Evolutionary conservation across 2,797 vertebrate species (phyloP).

Genomic region (Hypotaenidia philippensis): DNA sequence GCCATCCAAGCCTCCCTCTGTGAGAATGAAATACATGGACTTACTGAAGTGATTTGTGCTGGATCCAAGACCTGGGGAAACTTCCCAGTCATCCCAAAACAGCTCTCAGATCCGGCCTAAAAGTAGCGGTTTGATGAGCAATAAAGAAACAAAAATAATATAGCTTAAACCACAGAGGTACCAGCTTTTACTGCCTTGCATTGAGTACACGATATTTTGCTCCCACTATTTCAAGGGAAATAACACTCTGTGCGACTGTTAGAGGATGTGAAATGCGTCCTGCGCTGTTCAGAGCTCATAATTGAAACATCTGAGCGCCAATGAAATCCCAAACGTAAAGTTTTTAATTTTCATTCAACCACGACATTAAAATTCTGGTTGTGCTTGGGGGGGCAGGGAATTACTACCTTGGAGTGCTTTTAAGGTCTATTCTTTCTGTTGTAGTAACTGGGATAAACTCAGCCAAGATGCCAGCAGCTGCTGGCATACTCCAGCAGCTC

Average conservation of each 20-base stretch:
- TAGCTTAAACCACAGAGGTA: slow-evolving; percentile 39
- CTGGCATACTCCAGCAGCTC: accelerated
- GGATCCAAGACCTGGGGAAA: background rate
- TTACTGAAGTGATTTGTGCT: background rate
- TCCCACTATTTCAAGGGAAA: slow-evolving; percentile 47
- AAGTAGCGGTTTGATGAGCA: slow-evolving; percentile 12
- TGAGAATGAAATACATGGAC: background rate
- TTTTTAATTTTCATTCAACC: slow-evolving; percentile 63
- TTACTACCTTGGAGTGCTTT: slow-evolving; percentile 5
- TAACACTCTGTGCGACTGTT: background rate
- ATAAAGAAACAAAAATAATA: slow-evolving; percentile 47
- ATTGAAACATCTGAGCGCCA: slow-evolving; percentile 19
- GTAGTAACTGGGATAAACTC: background rate
- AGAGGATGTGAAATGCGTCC: background rate
- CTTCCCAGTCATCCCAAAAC: background rate
- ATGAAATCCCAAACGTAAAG: slow-evolving; percentile 27
- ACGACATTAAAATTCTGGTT: slow-evolving; percentile 21
- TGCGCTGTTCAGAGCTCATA: background rate
- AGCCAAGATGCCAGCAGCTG: background rate
- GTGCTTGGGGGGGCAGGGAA: background rate
- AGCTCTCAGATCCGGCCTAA: background rate
- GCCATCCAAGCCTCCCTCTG: accelerated
- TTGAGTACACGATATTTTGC: background rate
- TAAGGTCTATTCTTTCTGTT: background rate
- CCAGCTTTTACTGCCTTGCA: slow-evolving; percentile 50